A percentile compares a stretch with the other conserved stretches of the same genome.
phyloP scores from a whole-genome alignment of 2,888 invertebrate species.

The Lepetodrilus schrolli region DNA sequence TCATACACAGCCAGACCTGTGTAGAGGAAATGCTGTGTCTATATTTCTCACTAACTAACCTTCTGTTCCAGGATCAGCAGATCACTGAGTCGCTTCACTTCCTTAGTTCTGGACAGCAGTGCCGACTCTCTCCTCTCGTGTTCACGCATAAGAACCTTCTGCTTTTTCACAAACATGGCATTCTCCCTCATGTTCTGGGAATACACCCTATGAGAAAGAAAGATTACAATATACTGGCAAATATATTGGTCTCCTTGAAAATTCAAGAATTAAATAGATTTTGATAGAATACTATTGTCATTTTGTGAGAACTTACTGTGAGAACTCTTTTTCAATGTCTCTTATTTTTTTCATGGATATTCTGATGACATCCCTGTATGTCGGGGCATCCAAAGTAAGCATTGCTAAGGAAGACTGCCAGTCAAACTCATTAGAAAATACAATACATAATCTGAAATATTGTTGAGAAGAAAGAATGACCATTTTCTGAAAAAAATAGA shows the following conservation, averaged over 20 bases:
- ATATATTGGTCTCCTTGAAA: too few relatives aligned
- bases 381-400: slow-evolving; percentile 66
- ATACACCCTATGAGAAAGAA: slow-evolving; percentile 52
- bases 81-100: slow-evolving; percentile 70
- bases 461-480: too few relatives aligned
- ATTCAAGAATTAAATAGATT: too few relatives aligned
- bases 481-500: too few relatives aligned
- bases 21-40: too few relatives aligned
- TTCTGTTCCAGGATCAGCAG: slow-evolving; percentile 70
- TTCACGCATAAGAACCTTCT: slow-evolving; percentile 49
- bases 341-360: slow-evolving; percentile 65
- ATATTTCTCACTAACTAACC: too few relatives aligned
- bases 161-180: slow-evolving; percentile 50
- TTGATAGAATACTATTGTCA: too few relatives aligned
- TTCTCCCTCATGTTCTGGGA: slow-evolving; percentile 53
- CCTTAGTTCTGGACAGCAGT: slow-evolving; percentile 64
- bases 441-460: not conserved
- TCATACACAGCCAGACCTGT: too few relatives aligned
- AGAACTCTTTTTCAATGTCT: slow-evolving; percentile 59
- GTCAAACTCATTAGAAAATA: not conserved
- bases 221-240: too few relatives aligned
- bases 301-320: slow-evolving; percentile 65
- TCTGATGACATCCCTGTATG: slow-evolving; percentile 68
- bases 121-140: slow-evolving; percentile 56
- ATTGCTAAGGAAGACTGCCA: slow-evolving; percentile 48